phyloP scores from a whole-genome alignment of 2,113 vertebrate species.

The Notothenia coriiceps region DNA sequence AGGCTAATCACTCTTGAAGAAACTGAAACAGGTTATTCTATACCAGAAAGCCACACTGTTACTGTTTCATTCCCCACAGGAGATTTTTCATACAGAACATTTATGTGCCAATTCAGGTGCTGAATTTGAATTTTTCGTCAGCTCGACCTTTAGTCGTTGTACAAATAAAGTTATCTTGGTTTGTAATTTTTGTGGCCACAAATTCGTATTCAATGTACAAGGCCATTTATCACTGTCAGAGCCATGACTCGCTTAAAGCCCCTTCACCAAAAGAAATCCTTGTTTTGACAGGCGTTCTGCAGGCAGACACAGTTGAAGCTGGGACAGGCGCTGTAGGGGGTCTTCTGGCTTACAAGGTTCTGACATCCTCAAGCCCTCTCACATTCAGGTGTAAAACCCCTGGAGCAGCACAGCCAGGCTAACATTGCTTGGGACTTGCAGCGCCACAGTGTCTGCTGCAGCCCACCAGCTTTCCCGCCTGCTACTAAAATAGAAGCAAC shows the following conservation, averaged over 20 bases:
- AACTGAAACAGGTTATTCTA: constrained; percentile 57
- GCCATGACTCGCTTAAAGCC: constrained; percentile 87
- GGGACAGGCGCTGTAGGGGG: constrained; percentile 74
- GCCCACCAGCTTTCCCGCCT: constrained; percentile 52
- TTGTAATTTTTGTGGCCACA: constrained; percentile 85
- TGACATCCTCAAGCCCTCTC: constrained; percentile 72
- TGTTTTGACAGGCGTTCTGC: constrained; percentile 92
- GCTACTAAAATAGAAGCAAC: constrained; percentile 73
- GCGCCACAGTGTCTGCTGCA: constrained; percentile 79
- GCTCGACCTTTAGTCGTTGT: constrained; percentile 16
- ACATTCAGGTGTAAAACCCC: constrained; percentile 79
- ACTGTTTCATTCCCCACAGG: constrained; percentile 51
- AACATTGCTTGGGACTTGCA: constrained; percentile 63
- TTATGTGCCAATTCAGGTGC: constrained; percentile 54
- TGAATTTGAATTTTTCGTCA: constrained; percentile 58
- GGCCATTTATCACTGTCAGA: constrained; percentile 94
- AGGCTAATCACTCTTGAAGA: constrained; percentile 47
- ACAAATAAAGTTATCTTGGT: constrained; percentile 84
- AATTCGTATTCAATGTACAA: constrained; percentile 88
- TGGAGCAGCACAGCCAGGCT: constrained; percentile 54
- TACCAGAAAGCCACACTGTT: constrained; percentile 60
- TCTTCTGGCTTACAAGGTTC: constrained; percentile 67
- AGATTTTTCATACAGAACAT: constrained; percentile 9
- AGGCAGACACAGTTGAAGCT: constrained; percentile 75
- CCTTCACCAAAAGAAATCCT: constrained; percentile 74